Conservation (phyloP, 2,113 vertebrate genomes). For the Galbula dea region DNA sequence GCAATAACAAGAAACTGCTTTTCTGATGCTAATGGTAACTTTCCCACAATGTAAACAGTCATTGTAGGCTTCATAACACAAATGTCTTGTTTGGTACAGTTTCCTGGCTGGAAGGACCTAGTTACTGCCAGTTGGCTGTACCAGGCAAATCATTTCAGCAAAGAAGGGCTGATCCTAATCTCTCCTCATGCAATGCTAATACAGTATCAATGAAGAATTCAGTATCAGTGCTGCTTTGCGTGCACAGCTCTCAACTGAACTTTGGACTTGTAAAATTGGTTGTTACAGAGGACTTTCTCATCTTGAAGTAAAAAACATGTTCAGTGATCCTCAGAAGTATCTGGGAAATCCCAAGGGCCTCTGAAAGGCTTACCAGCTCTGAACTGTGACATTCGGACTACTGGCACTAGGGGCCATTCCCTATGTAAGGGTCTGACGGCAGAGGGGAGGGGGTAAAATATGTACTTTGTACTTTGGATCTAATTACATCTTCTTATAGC, state of each 20-base stretch:
- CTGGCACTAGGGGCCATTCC: background rate
- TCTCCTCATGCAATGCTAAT: constrained; percentile 48
- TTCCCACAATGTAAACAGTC: background rate
- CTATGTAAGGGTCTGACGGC: background rate
- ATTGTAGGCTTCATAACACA: background rate
- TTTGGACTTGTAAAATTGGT: background rate
- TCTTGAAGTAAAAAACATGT: background rate
- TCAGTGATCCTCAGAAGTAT: background rate
- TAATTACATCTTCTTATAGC: constrained; percentile 42
- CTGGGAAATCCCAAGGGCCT: background rate
- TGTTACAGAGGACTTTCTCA: background rate
- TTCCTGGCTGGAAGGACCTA: background rate
- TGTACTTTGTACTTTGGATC: constrained; percentile 26
- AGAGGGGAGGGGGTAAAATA: background rate
- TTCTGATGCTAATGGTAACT: background rate
- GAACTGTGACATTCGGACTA: constrained; percentile 35
- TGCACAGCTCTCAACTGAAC: background rate
- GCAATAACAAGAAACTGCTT: background rate
- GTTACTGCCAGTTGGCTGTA: constrained; percentile 24
- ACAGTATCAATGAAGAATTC: constrained; percentile 53
- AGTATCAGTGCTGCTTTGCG: background rate
- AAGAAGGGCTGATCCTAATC: constrained; percentile 61
- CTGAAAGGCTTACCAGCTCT: background rate
- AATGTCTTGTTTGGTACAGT: constrained; percentile 2
- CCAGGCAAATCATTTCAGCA: constrained; percentile 55